These are phyloP conservation scores for Actinemys pallida DNA, from an alignment of 2,113 vertebrate genomes.

Conservation along the genomic window DNA sequence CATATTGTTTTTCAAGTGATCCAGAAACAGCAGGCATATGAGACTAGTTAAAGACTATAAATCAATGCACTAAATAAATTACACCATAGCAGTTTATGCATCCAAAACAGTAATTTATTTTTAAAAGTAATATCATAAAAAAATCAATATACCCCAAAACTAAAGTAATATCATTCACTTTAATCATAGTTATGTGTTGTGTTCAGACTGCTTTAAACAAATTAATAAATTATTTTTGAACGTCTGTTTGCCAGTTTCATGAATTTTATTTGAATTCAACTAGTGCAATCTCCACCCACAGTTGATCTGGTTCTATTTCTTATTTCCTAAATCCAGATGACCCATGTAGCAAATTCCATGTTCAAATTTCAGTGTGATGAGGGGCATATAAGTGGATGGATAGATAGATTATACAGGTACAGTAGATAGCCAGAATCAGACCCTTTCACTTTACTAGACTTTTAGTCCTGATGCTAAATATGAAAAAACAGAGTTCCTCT, in stretches of 20 bases:
- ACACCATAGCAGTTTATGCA: slow-evolving; percentile 43
- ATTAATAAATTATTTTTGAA: slow-evolving; percentile 66
- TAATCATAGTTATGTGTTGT: not conserved
- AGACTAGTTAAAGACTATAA: slow-evolving; percentile 45
- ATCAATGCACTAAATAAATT: slow-evolving; percentile 60
- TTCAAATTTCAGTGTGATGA: not conserved
- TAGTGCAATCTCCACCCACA: slow-evolving; percentile 29
- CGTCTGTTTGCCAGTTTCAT: slow-evolving; percentile 39
- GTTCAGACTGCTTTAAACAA: slow-evolving; percentile 57
- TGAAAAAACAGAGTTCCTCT: not conserved
- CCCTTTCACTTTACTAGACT: slow-evolving; percentile 7
- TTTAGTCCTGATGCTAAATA: slow-evolving; percentile 35
- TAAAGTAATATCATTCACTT: not conserved
- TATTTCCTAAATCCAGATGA: slow-evolving; percentile 41
- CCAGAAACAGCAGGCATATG: slow-evolving; percentile 47
- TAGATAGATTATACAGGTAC: not conserved
- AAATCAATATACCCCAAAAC: slow-evolving; percentile 35
- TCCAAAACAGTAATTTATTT: slow-evolving; percentile 46
- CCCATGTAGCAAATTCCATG: not conserved
- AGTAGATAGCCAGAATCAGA: not conserved
- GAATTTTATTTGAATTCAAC: slow-evolving; percentile 57
- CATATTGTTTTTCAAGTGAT: slow-evolving; percentile 50
- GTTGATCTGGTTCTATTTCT: slow-evolving; percentile 19
- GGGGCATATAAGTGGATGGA: not conserved
- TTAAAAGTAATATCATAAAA: slow-evolving; percentile 43